Base-by-base conservation (phyloP, 2,888 invertebrate species). In the Morpho achilles region DNA sequence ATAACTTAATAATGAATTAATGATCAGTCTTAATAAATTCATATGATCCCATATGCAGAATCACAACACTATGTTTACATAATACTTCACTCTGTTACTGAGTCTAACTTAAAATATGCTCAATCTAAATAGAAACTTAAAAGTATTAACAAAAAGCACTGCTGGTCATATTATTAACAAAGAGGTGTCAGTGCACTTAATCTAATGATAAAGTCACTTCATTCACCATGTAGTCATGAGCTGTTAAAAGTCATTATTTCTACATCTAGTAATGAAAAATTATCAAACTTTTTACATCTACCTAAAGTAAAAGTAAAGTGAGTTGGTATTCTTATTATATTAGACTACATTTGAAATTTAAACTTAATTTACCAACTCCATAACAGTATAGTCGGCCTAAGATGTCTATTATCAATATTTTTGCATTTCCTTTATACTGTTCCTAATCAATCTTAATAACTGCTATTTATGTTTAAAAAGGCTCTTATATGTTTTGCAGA, bases 1-100 rank as follows among this genome's bases (percentile, higher is more conserved):
- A 72, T 84, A 87, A 87, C 86, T 87, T 86, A 87, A 81, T 74
- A 84, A 87, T 87, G 88, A 84, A 82, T 81, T 85, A 87, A 85
- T 85, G 87, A 88, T 89, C 89, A 89, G 89, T 89, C 89, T 89
- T 89, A 81, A 85, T 81, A 74, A 83, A 84, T 79, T 76, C 76
- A 76, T 75, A 75, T 77, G 80, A 77, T 72, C 79, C 74, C 62
- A 56, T 66, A 54, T 44, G 55, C 46, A 68, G 76, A 77, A 75
- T 70, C 79, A 78, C 75, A 75, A 72, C 76, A 75, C 77, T 79
- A 75, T 77, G 70, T 74, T 75, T 76, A 75, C 71, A 48, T 77
- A 76, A 70, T 73, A 68, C 58, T 70, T 75, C 75, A 85, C 88
- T 87, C 87, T 89, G 87, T 84, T 77, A 68, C 88, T 82, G 88